Evolutionary conservation across 2,797 vertebrate species (phyloP), one percentile per base, ranked within the genome.

Genomic region (Molossus molossus): DNA sequence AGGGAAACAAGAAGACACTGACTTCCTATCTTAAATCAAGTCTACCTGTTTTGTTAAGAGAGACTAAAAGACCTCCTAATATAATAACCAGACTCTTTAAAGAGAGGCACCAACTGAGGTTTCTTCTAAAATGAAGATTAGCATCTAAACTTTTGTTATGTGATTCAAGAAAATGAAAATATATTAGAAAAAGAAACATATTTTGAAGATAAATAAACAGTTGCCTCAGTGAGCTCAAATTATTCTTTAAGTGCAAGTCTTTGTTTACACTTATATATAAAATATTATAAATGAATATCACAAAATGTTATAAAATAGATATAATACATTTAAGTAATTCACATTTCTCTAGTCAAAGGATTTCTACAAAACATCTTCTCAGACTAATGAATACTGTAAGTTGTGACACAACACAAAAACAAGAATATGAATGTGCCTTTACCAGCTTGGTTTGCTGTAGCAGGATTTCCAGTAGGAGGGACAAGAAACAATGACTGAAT

Each of bases 401-500:
- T 64, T 50, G 60, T 57, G 5, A 64, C 33, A 92, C 40, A 14
- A 4, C 75, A 37, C 86, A 33, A 76, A 96, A 96, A 81, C 92
- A n/a, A 97, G 67, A 87, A 95, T 7, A 45, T 9, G 40, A 94
- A 79, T 9, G 70, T 90, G 11, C 2, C n/a, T 65, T 98, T 98
- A 99, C 99, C 99, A 96, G 99, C 98, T 95, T 99, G 99, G 9
- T 98, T 98, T 91, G 98, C 98, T 93, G 98, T 55, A 13, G 98
- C 96, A 60, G 99, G 13, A 87, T 97, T 99, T 90, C 99, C 99
- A 3, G 98, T 95, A 75, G 98, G 99, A 89, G 99, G 99, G 75
- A 99, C 98, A 77, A 99, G 99, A 98, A 99, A 99, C 3, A 99
- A 98, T 1, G 99, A 99, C 98, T 99, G 99, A 97, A 99, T 99